A percentile compares a stretch with the other conserved stretches of the same genome.
These are phyloP conservation scores for Cassiopea andromeda DNA, from an alignment of 30 jellyfish, hydroid and myxozoan genomes.

Conservation along the genomic window DNA sequence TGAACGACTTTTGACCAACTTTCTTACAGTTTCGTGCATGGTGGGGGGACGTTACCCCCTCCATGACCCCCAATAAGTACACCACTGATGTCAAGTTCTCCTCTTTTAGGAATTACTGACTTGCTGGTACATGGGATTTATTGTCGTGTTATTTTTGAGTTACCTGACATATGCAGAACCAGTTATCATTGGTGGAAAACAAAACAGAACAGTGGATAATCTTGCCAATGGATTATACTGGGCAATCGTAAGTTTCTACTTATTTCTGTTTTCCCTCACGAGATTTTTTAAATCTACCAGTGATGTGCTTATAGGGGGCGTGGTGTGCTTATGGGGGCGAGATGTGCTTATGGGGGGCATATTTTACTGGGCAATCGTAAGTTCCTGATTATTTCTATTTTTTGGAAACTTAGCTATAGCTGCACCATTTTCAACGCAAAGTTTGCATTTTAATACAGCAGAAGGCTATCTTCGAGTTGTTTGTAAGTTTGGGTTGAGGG, in stretches of 20 bases:
- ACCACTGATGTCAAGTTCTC: background rate
- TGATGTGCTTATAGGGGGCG: too few relatives aligned
- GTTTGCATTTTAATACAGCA: too few relatives aligned
- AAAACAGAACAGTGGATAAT: conserved; percentile 61
- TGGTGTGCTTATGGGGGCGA: too few relatives aligned
- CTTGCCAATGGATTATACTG: conserved; percentile 76
- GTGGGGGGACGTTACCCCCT: background rate
- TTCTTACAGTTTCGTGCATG: background rate
- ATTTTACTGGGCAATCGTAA: too few relatives aligned
- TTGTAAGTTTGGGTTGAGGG: too few relatives aligned
- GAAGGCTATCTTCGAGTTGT: too few relatives aligned
- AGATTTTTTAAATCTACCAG: background rate
- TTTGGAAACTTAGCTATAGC: too few relatives aligned
- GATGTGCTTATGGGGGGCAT: too few relatives aligned
- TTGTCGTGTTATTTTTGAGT: conserved; percentile 72
- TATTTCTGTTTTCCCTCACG: background rate
- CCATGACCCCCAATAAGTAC: background rate
- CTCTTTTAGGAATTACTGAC: conserved; percentile 73
- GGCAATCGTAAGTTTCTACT: conserved; percentile 72
- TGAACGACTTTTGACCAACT: too few relatives aligned
- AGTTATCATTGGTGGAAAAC: conserved; percentile 43
- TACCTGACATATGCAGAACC: conserved; percentile 80
- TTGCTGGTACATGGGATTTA: conserved; percentile 90
- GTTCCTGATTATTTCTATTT: too few relatives aligned
- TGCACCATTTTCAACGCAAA: too few relatives aligned